Evolutionary conservation across 2,113 vertebrate genomes (phyloP).

Genomic region (Struthidea cinerea): DNA sequence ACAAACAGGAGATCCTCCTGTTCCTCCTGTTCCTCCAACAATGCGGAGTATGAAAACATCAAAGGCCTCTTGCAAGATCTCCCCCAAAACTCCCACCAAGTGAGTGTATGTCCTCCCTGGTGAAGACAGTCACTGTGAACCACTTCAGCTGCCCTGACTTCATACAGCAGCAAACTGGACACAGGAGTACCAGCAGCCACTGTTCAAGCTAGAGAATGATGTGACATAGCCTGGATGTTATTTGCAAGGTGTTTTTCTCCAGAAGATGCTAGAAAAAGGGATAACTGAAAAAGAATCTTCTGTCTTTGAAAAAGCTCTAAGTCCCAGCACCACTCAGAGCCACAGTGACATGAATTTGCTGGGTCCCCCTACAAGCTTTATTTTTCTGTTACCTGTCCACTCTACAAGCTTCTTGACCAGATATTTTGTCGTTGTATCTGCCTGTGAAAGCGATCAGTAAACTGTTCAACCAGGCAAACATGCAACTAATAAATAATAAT

Average conservation of each 20-base stretch:
- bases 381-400: neutral
- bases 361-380: neutral
- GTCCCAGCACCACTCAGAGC: neutral
- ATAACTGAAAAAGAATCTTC: neutral
- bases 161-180: neutral
- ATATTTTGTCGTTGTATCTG: neutral
- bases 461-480: neutral
- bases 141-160: neutral
- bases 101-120: neutral
- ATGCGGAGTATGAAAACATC: neutral
- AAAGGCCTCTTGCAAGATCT: neutral
- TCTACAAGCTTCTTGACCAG: neutral
- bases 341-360: fast-evolving
- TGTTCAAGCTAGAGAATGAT: neutral
- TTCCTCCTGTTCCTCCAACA: neutral
- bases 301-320: neutral
- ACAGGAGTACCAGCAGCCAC: neutral
- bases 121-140: neutral
- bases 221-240: neutral
- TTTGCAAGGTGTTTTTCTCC: neutral
- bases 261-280: neutral
- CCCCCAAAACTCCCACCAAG: neutral
- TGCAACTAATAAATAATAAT: neutral
- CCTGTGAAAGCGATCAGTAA: neutral
- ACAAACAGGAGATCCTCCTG: neutral